phyloP scores from a whole-genome alignment of 1,140 invertebrate species.

The Zaprionus nigranus region DNA sequence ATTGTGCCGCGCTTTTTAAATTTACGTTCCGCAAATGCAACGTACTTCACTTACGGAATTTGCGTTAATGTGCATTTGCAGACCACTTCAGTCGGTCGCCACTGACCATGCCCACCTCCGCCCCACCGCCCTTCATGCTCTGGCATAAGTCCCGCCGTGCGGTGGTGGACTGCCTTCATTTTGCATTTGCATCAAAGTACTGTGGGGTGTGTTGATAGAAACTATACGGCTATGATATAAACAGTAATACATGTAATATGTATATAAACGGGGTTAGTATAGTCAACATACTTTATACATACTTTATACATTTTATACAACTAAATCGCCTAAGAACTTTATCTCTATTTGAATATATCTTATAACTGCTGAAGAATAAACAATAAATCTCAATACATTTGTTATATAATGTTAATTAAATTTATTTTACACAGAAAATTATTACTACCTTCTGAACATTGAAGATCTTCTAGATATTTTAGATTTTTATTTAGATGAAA shows the following conservation, averaged over 20 bases:
- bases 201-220: conserved; percentile 10
- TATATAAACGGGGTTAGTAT: too few relatives aligned
- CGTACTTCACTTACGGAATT: conserved; percentile 83
- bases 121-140: background rate
- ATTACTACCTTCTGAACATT: too few relatives aligned
- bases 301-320: too few relatives aligned
- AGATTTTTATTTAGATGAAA: too few relatives aligned
- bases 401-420: too few relatives aligned
- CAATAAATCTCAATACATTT: too few relatives aligned
- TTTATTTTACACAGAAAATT: too few relatives aligned
- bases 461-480: too few relatives aligned
- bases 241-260: background rate
- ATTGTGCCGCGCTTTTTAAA: conserved; percentile 81
- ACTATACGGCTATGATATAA: too few relatives aligned
- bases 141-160: background rate
- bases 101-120: conserved; percentile 6
- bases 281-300: too few relatives aligned
- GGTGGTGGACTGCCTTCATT: conserved; percentile 58
- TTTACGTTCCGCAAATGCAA: conserved; percentile 82
- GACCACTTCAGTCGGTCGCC: conserved; percentile 69
- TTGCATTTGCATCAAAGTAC: conserved; percentile 69
- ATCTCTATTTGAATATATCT: background rate
- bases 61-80: conserved; percentile 82
- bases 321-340: background rate
- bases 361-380: too few relatives aligned